Evolutionary conservation across 2,888 invertebrate genomes (phyloP), one percentile per base, ranked within the genome.

Genomic region (Andrena camellia): DNA sequence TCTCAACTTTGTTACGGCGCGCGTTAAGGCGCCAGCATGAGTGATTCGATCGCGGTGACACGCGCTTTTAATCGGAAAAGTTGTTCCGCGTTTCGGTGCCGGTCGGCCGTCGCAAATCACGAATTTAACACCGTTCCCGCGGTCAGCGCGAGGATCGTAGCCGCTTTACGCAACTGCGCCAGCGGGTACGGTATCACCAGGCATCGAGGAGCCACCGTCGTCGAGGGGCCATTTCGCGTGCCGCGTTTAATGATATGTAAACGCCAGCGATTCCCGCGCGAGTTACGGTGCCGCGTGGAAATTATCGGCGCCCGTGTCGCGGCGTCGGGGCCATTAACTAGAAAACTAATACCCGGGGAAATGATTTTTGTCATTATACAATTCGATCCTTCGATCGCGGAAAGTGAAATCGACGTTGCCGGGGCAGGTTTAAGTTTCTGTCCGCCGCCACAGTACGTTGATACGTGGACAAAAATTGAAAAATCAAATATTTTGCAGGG

Each of bases 361-460:
- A 26, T n/a, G 23, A 73, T 81, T 74, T 80, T 66, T 80, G 4
- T 67, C 35, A 42, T 70, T 74, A 50, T 62, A 67, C 70, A 67
- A 80, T 71, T 71, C 52, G 23, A 81, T 70, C 59, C 69, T 20
- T 48, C 35, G 74, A 70, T 74, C 67, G 74, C 50, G 81, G 70
- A 80, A 82, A 82, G 81, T 82, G 81, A 82, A 82, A 82, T 82
- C 70, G 74, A 74, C 67, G 60, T 70, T 23, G 73, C 62, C 50
- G 57, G 62, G 8, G 64, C 72, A 69, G 68, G 80, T 64, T 79
- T 79, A 59, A 78, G 67, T 69, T 67, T 78, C 78, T 67, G 71
- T 62, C 26, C 35, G 29, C 17, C 59, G 33, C 50, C n/a, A n/a
- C n/a, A n/a, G n/a, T n/a, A n/a, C n/a, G n/a, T n/a, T n/a, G n/a